A percentile compares a stretch with the other conserved stretches of the same genome.
These are phyloP conservation scores for Ochotona princeps DNA, from an alignment of 2,113 vertebrate species.

Conservation along the genomic window DNA sequence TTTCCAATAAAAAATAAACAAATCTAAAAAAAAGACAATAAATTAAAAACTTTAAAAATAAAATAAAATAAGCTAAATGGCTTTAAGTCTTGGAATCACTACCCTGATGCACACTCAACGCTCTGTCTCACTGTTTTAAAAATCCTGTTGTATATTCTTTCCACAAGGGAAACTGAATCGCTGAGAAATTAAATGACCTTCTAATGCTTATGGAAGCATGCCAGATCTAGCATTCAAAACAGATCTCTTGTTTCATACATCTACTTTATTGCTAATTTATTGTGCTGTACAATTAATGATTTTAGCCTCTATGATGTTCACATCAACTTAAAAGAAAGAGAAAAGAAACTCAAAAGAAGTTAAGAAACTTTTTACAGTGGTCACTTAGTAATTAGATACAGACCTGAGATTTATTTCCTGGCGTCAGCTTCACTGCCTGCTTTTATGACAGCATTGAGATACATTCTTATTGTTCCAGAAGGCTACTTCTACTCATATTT, in stretches of 20 bases:
- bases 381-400: neutral
- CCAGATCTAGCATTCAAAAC: neutral
- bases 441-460: neutral
- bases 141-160: neutral
- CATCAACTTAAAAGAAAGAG: neutral
- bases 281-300: neutral
- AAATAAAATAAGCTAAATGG: neutral
- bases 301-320: neutral
- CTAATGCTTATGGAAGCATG: neutral
- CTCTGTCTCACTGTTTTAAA: neutral
- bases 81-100: neutral
- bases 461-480: neutral
- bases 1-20: no score
- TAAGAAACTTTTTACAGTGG: neutral
- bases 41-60: no score
- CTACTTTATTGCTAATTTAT: neutral
- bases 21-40: no score
- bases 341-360: neutral
- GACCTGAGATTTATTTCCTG: neutral
- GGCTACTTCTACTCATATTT: neutral
- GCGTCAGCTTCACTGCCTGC: neutral
- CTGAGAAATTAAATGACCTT: neutral
- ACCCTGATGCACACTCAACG: no score
- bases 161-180: neutral
- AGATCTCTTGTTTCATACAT: neutral